Base-by-base conservation (phyloP, 2,888 invertebrate species). In the Melikaiella ostensackeni region DNA sequence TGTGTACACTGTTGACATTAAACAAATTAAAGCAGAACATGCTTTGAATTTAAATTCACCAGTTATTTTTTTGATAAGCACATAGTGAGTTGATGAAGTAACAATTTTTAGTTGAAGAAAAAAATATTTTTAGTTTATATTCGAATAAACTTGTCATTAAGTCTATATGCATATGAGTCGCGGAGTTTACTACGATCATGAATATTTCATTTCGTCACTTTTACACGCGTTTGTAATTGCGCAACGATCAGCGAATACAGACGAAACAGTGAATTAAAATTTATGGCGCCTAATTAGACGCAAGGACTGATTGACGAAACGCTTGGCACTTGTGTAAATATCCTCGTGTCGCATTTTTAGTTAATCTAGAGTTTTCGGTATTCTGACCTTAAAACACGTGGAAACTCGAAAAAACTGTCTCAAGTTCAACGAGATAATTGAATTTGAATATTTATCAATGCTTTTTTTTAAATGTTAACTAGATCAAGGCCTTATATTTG, bases 311-410 rank as follows among this genome's bases (percentile, higher is more conserved):
- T 87, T 87, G 86, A 86, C 84, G 80, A 78, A 82, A 78, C 81
- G 84, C 77, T 78, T 82, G 82, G 85, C 88, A 88, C 88, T 88
- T 88, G 88, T 87, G 87, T 84, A 88, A 88, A 88, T 83, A 61
- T 21, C 70, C 70, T 50, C 30, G 38, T 64, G 21, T 11, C 38
- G 16, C 46, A 50, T 38, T 76, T 76, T 35, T 66, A 62, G 63
- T 55, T 73, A 66, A 73, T 50, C 27, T 42, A 24, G 42, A 42
- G 64, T 66, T 76, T 61, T 55, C 46, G 50, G 57, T 57, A 38
- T 30, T 38, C 66, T 59, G 11, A 50, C 30, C 30, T 27, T 70
- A 46, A 13, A 24, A 38, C 19, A 64, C 50, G 46, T 46, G 66
- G 46, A 70, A 50, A 70, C 8, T 66, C 46, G 5, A 21, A 13